These are phyloP conservation scores for Diploptera punctata DNA, from an alignment of 2,888 invertebrate genomes.

Conservation along the genomic window DNA sequence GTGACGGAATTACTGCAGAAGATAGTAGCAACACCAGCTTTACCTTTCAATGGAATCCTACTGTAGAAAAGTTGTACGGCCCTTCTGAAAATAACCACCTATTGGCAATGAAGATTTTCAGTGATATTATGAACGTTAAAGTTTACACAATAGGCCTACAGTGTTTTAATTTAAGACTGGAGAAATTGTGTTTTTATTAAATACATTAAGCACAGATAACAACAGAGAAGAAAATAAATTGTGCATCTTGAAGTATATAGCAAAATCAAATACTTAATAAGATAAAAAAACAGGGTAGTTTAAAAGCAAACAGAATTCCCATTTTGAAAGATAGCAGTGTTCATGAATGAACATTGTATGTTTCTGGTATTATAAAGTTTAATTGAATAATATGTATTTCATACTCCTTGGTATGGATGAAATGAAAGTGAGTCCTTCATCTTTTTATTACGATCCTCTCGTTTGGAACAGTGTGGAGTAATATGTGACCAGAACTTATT, in stretches of 20 bases:
- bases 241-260: neutral
- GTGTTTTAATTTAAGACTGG: slow-evolving; percentile 23
- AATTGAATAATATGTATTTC: slow-evolving; percentile 20
- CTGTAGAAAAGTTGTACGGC: neutral
- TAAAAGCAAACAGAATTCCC: neutral
- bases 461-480: neutral
- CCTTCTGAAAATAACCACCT: neutral
- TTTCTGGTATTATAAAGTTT: slow-evolving; percentile 12
- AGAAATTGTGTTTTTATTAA: neutral
- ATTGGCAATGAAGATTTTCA: neutral
- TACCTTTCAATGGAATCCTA: slow-evolving; percentile 5
- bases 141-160: slow-evolving; percentile 20
- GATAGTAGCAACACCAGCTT: neutral
- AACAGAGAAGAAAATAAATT: neutral
- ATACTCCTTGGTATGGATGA: slow-evolving; percentile 7
- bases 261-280: slow-evolving; percentile 16
- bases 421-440: neutral
- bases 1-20: neutral
- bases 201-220: neutral
- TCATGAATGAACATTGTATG: neutral
- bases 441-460: neutral
- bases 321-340: neutral
- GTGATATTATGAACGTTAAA: neutral
- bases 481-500: slow-evolving; percentile 11
- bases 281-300: slow-evolving; percentile 15